Percentiles rank a stretch among this genome's conserved stretches.
phyloP scores from a whole-genome alignment of 1,140 invertebrate genomes.

The Temnothorax nylanderi region DNA sequence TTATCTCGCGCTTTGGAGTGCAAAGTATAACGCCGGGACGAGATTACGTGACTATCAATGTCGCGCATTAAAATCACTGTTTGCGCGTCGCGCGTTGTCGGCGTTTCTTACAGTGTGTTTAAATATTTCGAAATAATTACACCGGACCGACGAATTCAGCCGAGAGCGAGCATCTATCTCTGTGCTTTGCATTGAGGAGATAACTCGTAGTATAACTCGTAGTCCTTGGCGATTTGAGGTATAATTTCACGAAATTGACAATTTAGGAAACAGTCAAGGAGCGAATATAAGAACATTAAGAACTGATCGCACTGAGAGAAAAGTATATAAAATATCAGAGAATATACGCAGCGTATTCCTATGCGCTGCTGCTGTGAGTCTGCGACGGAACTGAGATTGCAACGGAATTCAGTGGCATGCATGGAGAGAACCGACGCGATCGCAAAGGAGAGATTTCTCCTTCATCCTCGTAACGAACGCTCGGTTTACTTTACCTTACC shows the following conservation, averaged over 20 bases:
- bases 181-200: not conserved
- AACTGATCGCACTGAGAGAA: not conserved
- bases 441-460: not conserved
- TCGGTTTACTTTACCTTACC: not conserved
- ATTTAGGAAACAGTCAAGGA: not conserved
- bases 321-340: not conserved
- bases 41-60: slow-evolving; percentile 43
- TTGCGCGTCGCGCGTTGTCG: not conserved
- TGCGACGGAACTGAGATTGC: not conserved
- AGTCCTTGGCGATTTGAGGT: not conserved
- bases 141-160: not conserved
- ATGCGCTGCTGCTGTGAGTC: not conserved
- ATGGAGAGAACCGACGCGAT: slow-evolving; percentile 10
- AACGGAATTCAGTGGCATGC: slow-evolving; percentile 23
- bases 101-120: slow-evolving; percentile 1
- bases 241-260: not conserved
- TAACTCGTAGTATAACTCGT: not conserved
- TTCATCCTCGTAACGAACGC: slow-evolving; percentile 10
- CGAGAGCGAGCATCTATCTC: not conserved
- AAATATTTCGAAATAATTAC: slow-evolving; percentile 47
- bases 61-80: slow-evolving; percentile 49
- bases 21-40: slow-evolving; percentile 33
- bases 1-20: slow-evolving; percentile 45
- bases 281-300: too few relatives aligned
- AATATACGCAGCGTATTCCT: not conserved